phyloP scores from a whole-genome alignment of 2,888 invertebrate species.

The Schizaphis graminum region DNA sequence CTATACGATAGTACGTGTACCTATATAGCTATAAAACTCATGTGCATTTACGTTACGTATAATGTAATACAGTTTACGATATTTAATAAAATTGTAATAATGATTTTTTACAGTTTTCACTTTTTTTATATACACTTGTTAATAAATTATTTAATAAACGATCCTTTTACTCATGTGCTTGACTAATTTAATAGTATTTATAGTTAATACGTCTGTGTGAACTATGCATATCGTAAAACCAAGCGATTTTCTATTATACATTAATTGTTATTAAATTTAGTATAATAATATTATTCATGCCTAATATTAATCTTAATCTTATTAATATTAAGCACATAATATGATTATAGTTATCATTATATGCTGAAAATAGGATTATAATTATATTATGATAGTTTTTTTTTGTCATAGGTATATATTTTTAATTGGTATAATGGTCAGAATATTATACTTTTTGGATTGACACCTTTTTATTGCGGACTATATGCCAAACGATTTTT shows the following conservation, averaged over 20 bases:
- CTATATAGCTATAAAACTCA: not conserved
- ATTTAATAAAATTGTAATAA: not conserved
- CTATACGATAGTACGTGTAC: not conserved
- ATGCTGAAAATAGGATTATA: not conserved
- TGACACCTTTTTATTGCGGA: not conserved
- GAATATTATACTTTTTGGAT: not conserved
- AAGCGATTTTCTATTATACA: not conserved
- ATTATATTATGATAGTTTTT: no score
- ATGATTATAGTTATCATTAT: not conserved
- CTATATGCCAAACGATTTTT: not conserved
- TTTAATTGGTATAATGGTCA: not conserved
- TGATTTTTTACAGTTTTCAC: not conserved
- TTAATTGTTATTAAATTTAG: not conserved
- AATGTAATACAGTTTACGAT: not conserved
- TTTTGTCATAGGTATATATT: no score
- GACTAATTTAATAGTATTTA: not conserved
- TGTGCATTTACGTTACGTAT: not conserved
- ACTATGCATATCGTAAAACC: not conserved
- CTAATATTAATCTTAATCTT: no score
- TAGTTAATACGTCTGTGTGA: not conserved
- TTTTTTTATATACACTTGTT: not conserved
- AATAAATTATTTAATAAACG: not conserved
- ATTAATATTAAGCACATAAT: not conserved
- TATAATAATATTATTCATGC: not conserved
- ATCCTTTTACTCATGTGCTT: not conserved